Base-by-base conservation (phyloP, 2,797 vertebrate genomes). In the Rhinella marina region DNA sequence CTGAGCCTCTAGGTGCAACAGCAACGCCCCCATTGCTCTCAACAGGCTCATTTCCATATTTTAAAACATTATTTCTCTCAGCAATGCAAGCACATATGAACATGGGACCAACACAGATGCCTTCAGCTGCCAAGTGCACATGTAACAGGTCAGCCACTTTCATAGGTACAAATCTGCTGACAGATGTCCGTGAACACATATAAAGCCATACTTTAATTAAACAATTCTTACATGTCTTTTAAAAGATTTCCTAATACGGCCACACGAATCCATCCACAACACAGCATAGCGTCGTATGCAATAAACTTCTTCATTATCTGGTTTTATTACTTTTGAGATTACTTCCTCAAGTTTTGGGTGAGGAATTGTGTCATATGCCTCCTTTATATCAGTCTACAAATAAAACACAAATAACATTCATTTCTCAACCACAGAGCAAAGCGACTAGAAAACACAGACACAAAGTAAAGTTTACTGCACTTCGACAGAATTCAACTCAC, bases 361-460 rank as follows among this genome's bases (percentile, higher is more conserved):
- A 52, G 97, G 98, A 41, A 99, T 95, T 89, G 94, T 94, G 29
- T 99, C 98, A 8, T 95, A 99, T 4, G 98, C 98, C 23, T 96
- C 95, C 8, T 94, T 95, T 56, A 99, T 95, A 81, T 99, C 98
- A 88, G 96, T 94, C 98, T 99, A 86, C 4, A 79, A 88, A 0
- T 84, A 90, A 86, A 1, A 12, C 23, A 57, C 5, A 7, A 29
- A 56, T 16, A 11, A 78, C 16, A 21, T 3, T 56, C 41, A 41
- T 27, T 19, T 41, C 17, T 48, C 8, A 50, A 75, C 4, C 6
- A 17, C 7, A 61, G 13, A 41, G 2, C 3, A 29, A 29, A 25
- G 11, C 3, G 6, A 27, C 13, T 16, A 41, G 41, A 27, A 81
- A 21, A 81, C 10, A 25, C n/a, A 7, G 23, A n/a, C 7, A 21